Evolutionary conservation across 2,113 vertebrate species (phyloP), one percentile per base, ranked within the genome.

Genomic region (Phoxinus phoxinus): DNA sequence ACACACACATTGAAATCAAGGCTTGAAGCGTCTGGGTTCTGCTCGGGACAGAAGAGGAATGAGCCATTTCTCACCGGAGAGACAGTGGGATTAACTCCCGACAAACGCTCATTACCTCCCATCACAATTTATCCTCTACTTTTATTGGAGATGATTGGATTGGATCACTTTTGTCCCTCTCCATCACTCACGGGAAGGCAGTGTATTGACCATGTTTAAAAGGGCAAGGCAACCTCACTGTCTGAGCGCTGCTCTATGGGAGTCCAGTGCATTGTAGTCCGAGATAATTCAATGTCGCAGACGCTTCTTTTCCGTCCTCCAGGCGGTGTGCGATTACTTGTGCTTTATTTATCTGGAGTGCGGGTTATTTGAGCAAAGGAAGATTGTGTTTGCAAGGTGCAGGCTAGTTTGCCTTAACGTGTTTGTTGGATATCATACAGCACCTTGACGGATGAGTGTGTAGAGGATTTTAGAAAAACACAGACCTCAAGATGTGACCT

Each of bases 131-230:
- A 85, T 83, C 78, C 69, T 59, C 19, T 73, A 13, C 15, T 85
- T 51, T 85, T 85, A 78, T 85, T 88, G 79, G 63, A 73, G 69
- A 79, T 85, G 82, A 87, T 84, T 74, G 51, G 82, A 80, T 85
- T 83, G 69, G 84, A 61, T 56, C 76, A 85, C 30, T 63, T 44
- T 65, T 84, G 82, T 78, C 75, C 32, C 44, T 58, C 56, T 37
- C 58, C 44, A 65, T 86, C 79, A 81, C 85, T 87, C 69, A 56
- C 30, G 25, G 71, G 48, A 83, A 73, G 56, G 58, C 74, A 71
- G n/a, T 75, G 67, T 84, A 85, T 83, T 88, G 75, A 84, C 74
- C 77, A 56, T 86, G 78, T 88, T 87, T 86, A 74, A 76, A 77
- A 69, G 84, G 65, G 86, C 84, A 85, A 63, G 48, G 25, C 69